Conservation (phyloP, 1,140 invertebrate genomes). For the Orius insidiosus region DNA sequence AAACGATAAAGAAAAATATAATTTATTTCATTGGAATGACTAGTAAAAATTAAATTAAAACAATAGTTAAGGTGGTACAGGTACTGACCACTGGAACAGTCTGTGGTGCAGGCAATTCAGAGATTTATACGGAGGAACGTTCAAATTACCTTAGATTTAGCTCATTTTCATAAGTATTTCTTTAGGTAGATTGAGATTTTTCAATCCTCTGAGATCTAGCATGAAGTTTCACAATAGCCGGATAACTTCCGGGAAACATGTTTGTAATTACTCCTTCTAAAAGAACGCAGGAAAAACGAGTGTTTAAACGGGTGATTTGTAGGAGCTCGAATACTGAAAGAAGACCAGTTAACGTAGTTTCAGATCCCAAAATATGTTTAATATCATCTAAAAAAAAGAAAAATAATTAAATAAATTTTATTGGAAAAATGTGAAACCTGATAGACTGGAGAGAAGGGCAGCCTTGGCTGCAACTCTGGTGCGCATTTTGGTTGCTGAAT, state of each 20-base stretch:
- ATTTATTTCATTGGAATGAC: too few species aligned
- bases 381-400: constrained; percentile 58
- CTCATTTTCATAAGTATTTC: too few species aligned
- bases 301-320: constrained; percentile 70
- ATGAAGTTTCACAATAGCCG: constrained; percentile 7
- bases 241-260: constrained; percentile 32
- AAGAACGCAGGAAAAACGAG: constrained; percentile 69
- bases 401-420: constrained; percentile 13
- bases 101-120: too few species aligned
- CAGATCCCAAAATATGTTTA: constrained; percentile 76
- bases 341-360: constrained; percentile 72
- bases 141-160: too few species aligned
- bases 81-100: too few species aligned
- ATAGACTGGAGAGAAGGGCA: constrained; percentile 56
- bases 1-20: too few species aligned
- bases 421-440: constrained; percentile 33
- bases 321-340: constrained; percentile 77
- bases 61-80: too few species aligned
- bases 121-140: too few species aligned
- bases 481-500: constrained; percentile 53
- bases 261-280: constrained; percentile 62
- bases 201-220: constrained; percentile 7
- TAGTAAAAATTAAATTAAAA: too few species aligned
- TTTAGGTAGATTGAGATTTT: too few species aligned
- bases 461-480: constrained; percentile 73